phyloP scores from a whole-genome alignment of 2,888 invertebrate species.

The Rhingia rostrata region DNA sequence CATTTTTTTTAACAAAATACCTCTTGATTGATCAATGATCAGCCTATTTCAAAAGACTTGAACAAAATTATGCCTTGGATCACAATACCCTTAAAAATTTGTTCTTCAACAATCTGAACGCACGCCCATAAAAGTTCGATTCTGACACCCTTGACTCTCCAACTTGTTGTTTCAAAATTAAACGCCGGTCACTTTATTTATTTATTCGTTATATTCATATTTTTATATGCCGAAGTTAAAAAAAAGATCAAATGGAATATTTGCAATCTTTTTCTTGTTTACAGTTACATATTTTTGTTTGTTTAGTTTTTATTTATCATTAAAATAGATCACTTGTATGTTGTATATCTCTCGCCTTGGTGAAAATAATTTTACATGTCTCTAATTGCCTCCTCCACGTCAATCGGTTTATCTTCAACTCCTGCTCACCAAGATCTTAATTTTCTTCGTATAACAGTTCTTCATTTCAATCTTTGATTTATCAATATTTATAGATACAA shows the following conservation, averaged over 20 bases:
- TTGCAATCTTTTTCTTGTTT: slow-evolving; percentile 18
- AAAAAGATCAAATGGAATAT: slow-evolving; percentile 46
- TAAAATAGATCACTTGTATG: slow-evolving; percentile 61
- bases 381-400: neutral
- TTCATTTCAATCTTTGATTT: slow-evolving; percentile 15
- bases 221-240: slow-evolving; percentile 48
- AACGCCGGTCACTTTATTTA: neutral
- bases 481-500: slow-evolving; percentile 65
- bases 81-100: no score
- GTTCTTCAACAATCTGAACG: no score
- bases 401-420: neutral
- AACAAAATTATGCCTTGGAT: no score
- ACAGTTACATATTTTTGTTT: slow-evolving; percentile 11
- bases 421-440: slow-evolving; percentile 22
- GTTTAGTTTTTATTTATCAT: slow-evolving; percentile 27
- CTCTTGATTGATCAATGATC: no score
- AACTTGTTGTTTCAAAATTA: no score
- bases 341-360: slow-evolving; percentile 8
- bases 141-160: no score
- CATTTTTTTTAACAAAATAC: no score
- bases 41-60: no score
- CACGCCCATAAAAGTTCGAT: no score
- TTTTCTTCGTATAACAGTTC: neutral
- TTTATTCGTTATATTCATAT: no score
- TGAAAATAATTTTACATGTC: slow-evolving; percentile 18